Evolutionary conservation across 2,888 invertebrate species (phyloP).

Genomic region (Papilio protenor): DNA sequence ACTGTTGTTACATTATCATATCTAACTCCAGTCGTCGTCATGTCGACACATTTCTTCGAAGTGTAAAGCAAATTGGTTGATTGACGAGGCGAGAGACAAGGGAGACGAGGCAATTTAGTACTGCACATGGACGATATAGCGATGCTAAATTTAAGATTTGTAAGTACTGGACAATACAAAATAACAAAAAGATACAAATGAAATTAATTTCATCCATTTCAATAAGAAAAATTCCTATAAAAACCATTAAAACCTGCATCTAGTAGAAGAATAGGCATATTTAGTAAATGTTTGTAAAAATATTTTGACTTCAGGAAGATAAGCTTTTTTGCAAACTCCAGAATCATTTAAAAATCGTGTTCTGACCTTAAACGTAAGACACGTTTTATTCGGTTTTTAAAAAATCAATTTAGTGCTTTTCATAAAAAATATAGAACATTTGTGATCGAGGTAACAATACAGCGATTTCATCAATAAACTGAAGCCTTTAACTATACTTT

Average conservation of each 20-base stretch:
- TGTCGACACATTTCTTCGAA: conserved; percentile 18
- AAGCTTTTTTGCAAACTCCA: too few relatives aligned
- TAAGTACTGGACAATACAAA: not conserved
- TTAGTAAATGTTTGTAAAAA: too few relatives aligned
- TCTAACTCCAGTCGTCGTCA: not conserved
- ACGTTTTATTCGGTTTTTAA: not conserved
- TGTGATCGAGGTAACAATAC: not conserved
- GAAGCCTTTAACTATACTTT: conserved; percentile 12
- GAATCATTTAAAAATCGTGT: too few relatives aligned
- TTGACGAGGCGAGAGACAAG: conserved; percentile 12
- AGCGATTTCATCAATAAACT: not conserved
- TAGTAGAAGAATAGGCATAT: too few relatives aligned
- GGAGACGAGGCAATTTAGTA: conserved; percentile 13
- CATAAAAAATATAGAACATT: not conserved
- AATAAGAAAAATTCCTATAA: too few relatives aligned
- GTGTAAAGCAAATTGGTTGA: conserved; percentile 16
- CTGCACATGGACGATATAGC: not conserved
- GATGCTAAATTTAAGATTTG: not conserved
- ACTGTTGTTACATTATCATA: not conserved
- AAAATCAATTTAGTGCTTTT: not conserved
- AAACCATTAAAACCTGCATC: too few relatives aligned
- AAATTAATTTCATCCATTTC: too few relatives aligned
- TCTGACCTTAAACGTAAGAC: too few relatives aligned
- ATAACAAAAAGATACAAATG: too few relatives aligned
- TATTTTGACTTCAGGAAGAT: too few relatives aligned